Evolutionary conservation across 2,797 vertebrate species (phyloP).

Genomic region (Sebastes diaconus): DNA sequence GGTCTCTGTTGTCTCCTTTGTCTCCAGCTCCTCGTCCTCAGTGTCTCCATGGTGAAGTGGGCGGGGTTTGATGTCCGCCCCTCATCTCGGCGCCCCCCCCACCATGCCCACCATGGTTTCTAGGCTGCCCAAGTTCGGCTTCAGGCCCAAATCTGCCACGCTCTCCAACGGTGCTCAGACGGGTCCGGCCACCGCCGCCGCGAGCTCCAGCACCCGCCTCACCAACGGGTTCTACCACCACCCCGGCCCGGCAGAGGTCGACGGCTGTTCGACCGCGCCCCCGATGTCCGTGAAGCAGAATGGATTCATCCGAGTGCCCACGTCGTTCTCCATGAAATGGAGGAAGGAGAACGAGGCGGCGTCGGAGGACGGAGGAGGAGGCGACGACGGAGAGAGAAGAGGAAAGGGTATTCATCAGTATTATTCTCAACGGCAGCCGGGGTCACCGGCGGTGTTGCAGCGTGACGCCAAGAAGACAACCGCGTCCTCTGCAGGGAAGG

Average conservation of each 20-base stretch:
- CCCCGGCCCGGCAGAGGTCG: conserved; percentile 29
- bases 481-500: conserved; percentile 62
- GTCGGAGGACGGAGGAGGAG: conserved; percentile 31
- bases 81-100: conserved; percentile 71
- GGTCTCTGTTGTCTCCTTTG: not conserved
- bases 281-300: conserved; percentile 74
- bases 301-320: conserved; percentile 76
- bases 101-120: conserved; percentile 91
- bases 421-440: conserved; percentile 26
- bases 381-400: not conserved
- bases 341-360: conserved; percentile 78
- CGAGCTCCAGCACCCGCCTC: conserved; percentile 52
- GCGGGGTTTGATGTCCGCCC: conserved; percentile 90
- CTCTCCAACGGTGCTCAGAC: conserved; percentile 47
- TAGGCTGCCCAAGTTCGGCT: conserved; percentile 91
- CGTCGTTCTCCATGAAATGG: conserved; percentile 84
- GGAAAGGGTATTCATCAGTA: conserved; percentile 4
- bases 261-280: not conserved
- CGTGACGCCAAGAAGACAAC: conserved; percentile 71
- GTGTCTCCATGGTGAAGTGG: conserved; percentile 78
- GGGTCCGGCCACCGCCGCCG: rapidly evolving
- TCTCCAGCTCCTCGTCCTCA: conserved; percentile 42
- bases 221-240: conserved; percentile 76
- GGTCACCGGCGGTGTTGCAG: conserved; percentile 18
- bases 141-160: conserved; percentile 72